Evolutionary conservation across 2,113 vertebrate species (phyloP).

Genomic region (Symphodus melops): DNA sequence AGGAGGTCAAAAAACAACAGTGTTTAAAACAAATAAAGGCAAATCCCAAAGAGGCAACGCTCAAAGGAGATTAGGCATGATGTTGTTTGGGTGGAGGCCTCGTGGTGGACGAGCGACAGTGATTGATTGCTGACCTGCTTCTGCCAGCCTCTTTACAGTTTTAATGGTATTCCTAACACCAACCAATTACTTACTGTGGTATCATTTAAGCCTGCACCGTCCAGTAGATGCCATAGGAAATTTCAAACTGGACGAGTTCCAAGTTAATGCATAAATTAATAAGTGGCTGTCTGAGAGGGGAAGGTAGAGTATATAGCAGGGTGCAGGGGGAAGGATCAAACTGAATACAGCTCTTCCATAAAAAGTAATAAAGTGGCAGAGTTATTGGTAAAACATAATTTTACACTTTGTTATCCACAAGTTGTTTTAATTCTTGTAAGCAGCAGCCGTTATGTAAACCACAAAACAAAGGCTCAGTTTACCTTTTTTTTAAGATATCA

Average conservation of each 20-base stretch:
- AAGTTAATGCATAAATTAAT: conserved; percentile 83
- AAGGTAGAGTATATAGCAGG: conserved; percentile 37
- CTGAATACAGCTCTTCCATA: conserved; percentile 25
- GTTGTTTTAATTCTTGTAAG: conserved; percentile 62
- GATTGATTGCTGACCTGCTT: conserved; percentile 72
- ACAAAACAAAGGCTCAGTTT: conserved; percentile 33
- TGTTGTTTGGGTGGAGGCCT: conserved; percentile 35
- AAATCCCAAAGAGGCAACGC: conserved; percentile 42
- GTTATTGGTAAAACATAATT: conserved; percentile 68
- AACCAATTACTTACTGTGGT: conserved; percentile 78
- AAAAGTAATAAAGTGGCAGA: conserved; percentile 58
- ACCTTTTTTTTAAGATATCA: conserved; percentile 15
- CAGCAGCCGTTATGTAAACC: conserved; percentile 38
- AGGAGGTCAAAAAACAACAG: background rate
- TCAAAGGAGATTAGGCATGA: conserved; percentile 55
- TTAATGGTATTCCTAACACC: conserved; percentile 75
- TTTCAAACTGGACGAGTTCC: conserved; percentile 77
- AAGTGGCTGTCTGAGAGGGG: conserved; percentile 32
- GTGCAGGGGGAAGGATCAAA: conserved; percentile 11
- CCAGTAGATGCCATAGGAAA: conserved; percentile 64
- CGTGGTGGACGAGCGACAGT: conserved; percentile 21
- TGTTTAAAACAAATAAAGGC: background rate
- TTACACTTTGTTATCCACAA: conserved; percentile 52
- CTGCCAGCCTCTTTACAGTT: conserved; percentile 51
- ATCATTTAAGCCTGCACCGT: conserved; percentile 66